Evolutionary conservation across 2,888 invertebrate species (phyloP).

Genomic region (Dryobota labecula): DNA sequence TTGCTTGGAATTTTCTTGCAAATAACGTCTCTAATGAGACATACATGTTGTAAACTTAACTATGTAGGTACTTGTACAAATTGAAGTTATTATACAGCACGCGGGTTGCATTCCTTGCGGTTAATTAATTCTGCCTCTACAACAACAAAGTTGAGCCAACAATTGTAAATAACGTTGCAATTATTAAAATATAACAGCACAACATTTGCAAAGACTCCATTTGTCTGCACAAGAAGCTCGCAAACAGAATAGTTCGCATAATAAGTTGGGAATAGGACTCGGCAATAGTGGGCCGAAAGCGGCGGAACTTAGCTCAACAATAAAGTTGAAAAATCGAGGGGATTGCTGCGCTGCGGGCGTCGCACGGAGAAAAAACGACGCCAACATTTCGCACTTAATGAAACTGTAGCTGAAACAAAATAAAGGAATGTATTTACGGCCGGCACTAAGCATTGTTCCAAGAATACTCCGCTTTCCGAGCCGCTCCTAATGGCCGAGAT

Average conservation of each 20-base stretch:
- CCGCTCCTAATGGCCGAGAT: slow-evolving; percentile 78
- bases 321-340: slow-evolving; percentile 88
- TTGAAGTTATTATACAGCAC: slow-evolving; percentile 17
- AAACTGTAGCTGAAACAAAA: slow-evolving; percentile 88
- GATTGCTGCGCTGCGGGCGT: slow-evolving; percentile 82
- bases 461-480: slow-evolving; percentile 78
- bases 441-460: slow-evolving; percentile 83
- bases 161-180: slow-evolving; percentile 50
- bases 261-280: slow-evolving; percentile 77
- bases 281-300: slow-evolving; percentile 69
- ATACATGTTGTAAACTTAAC: background rate
- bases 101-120: slow-evolving; percentile 23
- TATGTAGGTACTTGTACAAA: slow-evolving; percentile 13
- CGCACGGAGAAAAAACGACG: slow-evolving; percentile 84
- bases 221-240: slow-evolving; percentile 59
- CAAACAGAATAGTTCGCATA: slow-evolving; percentile 74
- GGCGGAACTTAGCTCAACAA: slow-evolving; percentile 83
- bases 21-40: slow-evolving; percentile 21
- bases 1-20: slow-evolving; percentile 14
- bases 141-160: slow-evolving; percentile 49
- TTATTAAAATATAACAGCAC: slow-evolving; percentile 58
- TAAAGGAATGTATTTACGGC: slow-evolving; percentile 86
- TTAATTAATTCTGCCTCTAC: slow-evolving; percentile 54
- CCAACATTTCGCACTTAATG: slow-evolving; percentile 89
- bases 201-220: slow-evolving; percentile 61